A percentile compares a stretch with the other conserved stretches of the same genome.
Evolutionary conservation across 2,113 vertebrate species (phyloP).

Genomic region (Hemicordylus capensis): DNA sequence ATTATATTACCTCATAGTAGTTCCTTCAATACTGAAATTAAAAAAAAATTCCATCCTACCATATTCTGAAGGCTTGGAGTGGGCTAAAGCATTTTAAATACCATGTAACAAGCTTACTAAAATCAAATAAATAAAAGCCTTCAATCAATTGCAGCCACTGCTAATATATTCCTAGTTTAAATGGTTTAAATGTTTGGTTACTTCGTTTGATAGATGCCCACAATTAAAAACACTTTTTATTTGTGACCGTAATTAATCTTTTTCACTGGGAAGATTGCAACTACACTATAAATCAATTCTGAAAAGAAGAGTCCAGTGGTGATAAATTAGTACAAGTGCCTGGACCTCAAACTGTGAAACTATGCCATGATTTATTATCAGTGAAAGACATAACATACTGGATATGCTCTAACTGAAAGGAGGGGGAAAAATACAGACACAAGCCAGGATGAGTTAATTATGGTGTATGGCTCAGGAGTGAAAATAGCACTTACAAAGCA

Average conservation of each 20-base stretch:
- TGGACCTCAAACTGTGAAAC: constrained; percentile 30
- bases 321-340: constrained; percentile 32
- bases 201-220: constrained; percentile 7
- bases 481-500: background rate
- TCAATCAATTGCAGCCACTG: background rate
- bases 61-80: background rate
- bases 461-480: background rate
- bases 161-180: background rate
- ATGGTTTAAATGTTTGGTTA: background rate
- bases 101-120: background rate
- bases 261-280: background rate
- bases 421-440: constrained; percentile 2
- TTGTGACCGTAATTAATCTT: constrained; percentile 35
- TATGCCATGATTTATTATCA: constrained; percentile 28
- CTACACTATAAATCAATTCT: constrained; percentile 21
- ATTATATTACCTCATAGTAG: background rate
- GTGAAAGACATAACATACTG: background rate
- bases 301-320: constrained; percentile 3
- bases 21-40: background rate
- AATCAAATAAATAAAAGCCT: background rate
- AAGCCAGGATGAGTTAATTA: constrained; percentile 29
- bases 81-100: background rate
- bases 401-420: background rate
- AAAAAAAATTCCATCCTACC: background rate
- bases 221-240: background rate